Evolutionary conservation across 2,888 invertebrate species (phyloP), one percentile per base, ranked within the genome.

Genomic region (Orchesellides sinensis): DNA sequence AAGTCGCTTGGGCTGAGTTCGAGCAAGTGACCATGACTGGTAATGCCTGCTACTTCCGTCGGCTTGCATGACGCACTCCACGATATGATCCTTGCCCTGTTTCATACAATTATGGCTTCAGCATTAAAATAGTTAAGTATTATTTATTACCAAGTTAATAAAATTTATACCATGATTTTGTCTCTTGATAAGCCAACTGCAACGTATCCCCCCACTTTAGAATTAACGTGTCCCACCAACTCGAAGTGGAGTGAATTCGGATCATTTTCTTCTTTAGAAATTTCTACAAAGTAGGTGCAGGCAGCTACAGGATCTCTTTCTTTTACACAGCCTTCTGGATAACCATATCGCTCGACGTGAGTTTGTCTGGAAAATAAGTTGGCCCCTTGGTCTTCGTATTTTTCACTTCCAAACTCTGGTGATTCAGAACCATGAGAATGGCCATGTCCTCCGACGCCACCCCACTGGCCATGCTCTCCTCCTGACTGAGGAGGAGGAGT

Each of bases 161-260:
- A 12, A 5, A 32, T 32, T 32, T 17, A 35, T 65, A 84, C 84
- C 85, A 85, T 85, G 12, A 56, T 12, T n/a, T 81, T 21, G 45
- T 85, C 83, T n/a, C 73, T 47, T 5, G 85, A 85, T 21, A 85
- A 25, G 3, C 85, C 85, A n/a, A 85, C 70, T 6, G 81, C 85
- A 29, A 85, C 70, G 29, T 85, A 85, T 2, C 85, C 83, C 10
- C 69, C 59, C 12, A 19, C n/a, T 17, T 52, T 69, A 27, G 73
- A 49, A n/a, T n/a, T n/a, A 45, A 63, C 17, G 47, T 40, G 72
- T 3, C 54, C 12, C 0, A 70, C 63, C 2, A 83, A 54, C n/a
- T 80, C 74, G 63, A 84, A 84, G 10, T 72, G 54, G 0, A 73
- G 17, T 14, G 6, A 0, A n/a, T 49, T 8, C 1, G 47, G 32